These are phyloP conservation scores for Mastacembelus armatus DNA, from an alignment of 2,797 vertebrate species.

Conservation along the genomic window DNA sequence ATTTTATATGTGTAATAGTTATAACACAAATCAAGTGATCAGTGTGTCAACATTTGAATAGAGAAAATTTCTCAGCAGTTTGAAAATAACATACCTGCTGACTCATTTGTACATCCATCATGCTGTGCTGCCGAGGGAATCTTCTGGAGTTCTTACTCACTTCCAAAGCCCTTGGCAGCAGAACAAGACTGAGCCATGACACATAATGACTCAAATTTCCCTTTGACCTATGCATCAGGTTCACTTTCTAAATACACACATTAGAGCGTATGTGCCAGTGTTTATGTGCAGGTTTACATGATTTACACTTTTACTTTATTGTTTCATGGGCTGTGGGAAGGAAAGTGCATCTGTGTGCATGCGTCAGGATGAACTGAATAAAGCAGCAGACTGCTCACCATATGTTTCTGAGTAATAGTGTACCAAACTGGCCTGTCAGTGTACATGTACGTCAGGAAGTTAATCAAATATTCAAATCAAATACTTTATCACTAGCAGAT, in stretches of 20 bases:
- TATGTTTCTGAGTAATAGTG: background rate
- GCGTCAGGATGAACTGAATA: background rate
- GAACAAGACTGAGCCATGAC: conserved; percentile 34
- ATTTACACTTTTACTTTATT: conserved; percentile 1
- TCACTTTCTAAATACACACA: conserved; percentile 37
- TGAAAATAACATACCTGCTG: conserved; percentile 54
- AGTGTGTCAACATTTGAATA: conserved; percentile 24
- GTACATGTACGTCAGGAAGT: background rate
- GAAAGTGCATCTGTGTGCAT: background rate
- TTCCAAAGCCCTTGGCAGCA: conserved; percentile 20
- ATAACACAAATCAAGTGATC: conserved; percentile 4
- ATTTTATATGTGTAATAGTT: conserved; percentile 3
- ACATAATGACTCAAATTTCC: conserved; percentile 47
- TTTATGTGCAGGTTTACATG: conserved; percentile 34
- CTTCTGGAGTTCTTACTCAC: conserved; percentile 9
- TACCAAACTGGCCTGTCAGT: background rate
- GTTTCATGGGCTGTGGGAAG: background rate
- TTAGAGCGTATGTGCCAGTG: conserved; percentile 28
- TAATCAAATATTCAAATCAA: background rate
- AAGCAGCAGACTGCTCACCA: background rate
- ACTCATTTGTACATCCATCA: conserved; percentile 52
- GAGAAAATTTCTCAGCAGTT: conserved; percentile 21
- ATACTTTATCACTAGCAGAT: background rate
- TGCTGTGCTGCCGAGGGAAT: conserved; percentile 25
- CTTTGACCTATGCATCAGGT: conserved; percentile 48